Evolutionary conservation across 2,888 invertebrate genomes (phyloP).

Genomic region (Cynaeus angustus): DNA sequence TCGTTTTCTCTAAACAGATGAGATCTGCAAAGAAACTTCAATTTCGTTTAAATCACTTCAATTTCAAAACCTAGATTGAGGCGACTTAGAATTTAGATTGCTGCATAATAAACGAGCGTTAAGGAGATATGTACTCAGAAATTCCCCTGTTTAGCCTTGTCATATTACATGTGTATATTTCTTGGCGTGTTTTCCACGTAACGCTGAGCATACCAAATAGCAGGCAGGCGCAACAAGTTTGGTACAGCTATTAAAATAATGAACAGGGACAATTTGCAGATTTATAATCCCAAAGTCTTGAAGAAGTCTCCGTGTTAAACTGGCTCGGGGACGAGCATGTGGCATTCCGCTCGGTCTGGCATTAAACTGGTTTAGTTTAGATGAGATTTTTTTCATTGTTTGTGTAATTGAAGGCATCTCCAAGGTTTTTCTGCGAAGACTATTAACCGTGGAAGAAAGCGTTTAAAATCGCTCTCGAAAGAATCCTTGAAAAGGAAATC

Average conservation of each 20-base stretch:
- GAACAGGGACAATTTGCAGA: slow-evolving; percentile 46
- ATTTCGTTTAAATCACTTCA: too few relatives aligned
- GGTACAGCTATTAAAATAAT: slow-evolving; percentile 47
- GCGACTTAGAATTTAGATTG: not conserved
- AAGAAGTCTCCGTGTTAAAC: slow-evolving; percentile 42
- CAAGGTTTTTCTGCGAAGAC: slow-evolving; percentile 19
- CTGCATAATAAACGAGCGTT: not conserved
- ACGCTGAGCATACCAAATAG: slow-evolving; percentile 16
- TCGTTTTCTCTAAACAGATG: too few relatives aligned
- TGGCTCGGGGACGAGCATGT: slow-evolving; percentile 39
- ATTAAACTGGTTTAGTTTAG: slow-evolving; percentile 54
- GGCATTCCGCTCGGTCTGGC: slow-evolving; percentile 52
- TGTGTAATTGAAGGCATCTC: slow-evolving; percentile 29
- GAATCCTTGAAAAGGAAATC: slow-evolving; percentile 1
- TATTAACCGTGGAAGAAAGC: slow-evolving; percentile 1
- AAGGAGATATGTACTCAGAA: not conserved
- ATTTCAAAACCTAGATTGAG: too few relatives aligned
- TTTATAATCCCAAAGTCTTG: slow-evolving; percentile 42
- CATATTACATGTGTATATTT: not conserved
- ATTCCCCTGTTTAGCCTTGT: not conserved
- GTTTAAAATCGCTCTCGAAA: not conserved
- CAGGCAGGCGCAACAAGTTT: slow-evolving; percentile 44
- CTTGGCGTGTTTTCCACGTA: not conserved
- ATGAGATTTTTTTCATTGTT: slow-evolving; percentile 45
- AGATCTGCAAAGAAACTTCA: too few relatives aligned